These are phyloP conservation scores for Acanthosepion lycidas DNA, from an alignment of 2,888 invertebrate species.

Conservation along the genomic window DNA sequence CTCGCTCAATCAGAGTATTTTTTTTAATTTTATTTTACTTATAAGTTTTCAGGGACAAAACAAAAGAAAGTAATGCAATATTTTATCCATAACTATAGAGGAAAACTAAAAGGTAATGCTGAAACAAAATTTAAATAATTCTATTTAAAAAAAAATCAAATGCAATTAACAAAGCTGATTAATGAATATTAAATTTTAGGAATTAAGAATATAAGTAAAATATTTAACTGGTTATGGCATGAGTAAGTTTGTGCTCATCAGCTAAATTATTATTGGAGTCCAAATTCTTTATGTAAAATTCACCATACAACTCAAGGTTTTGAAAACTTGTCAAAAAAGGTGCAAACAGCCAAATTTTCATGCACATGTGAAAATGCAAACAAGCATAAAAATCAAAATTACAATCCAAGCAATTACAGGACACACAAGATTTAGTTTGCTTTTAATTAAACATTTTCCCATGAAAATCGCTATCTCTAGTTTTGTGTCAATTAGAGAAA, in stretches of 20 bases:
- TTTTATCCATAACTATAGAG: no score
- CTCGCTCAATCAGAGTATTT: no score
- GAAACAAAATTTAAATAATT: background rate
- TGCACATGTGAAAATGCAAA: slow-evolving; percentile 17
- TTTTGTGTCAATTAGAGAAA: background rate
- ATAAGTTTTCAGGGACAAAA: no score
- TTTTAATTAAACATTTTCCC: background rate
- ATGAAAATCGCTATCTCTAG: background rate
- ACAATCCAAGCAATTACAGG: background rate
- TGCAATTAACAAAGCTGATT: background rate
- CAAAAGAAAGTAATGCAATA: no score
- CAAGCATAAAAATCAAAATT: background rate
- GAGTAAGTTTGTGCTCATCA: background rate
- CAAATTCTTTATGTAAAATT: background rate
- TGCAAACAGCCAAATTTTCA: background rate
- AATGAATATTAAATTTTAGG: background rate
- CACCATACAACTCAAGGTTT: background rate
- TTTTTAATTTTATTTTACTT: no score
- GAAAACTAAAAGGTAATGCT: background rate
- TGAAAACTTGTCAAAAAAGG: background rate
- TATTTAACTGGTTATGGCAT: background rate
- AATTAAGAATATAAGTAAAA: background rate
- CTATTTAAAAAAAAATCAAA: background rate
- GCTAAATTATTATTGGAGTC: background rate
- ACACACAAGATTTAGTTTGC: background rate